Conservation (phyloP, 2,888 invertebrate genomes). For the Drosophila rubida region DNA sequence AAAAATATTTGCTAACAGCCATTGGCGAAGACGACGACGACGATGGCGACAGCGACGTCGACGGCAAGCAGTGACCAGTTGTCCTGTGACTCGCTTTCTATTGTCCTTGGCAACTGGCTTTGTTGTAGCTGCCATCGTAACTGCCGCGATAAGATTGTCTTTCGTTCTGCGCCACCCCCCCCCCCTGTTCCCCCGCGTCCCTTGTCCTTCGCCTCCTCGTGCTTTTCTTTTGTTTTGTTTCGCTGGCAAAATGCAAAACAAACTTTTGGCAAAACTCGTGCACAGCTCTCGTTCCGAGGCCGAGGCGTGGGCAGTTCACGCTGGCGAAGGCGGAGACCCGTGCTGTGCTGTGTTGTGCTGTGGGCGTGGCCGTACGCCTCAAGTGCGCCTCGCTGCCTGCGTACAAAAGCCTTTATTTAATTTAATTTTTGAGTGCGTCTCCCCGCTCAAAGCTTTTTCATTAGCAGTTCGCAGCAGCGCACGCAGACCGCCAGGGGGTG, state of each 20-base stretch:
- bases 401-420: constrained; percentile 81
- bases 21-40: constrained; percentile 22
- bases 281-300: constrained; percentile 19
- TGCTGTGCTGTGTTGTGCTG: constrained; percentile 19
- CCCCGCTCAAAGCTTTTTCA: constrained; percentile 57
- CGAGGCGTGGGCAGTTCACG: constrained; percentile 4
- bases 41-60: not conserved
- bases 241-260: constrained; percentile 53
- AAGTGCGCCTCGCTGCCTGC: constrained; percentile 56
- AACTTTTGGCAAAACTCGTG: constrained; percentile 57
- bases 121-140: constrained; percentile 42
- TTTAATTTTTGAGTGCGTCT: constrained; percentile 75
- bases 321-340: not conserved
- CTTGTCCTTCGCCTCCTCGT: not conserved
- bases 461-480: constrained; percentile 46
- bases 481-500: not conserved
- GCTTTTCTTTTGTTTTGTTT: constrained; percentile 51
- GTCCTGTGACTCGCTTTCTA: constrained; percentile 42
- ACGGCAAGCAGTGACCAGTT: constrained; percentile 45
- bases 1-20: constrained; percentile 53
- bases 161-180: constrained; percentile 4
- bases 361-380: constrained; percentile 49
- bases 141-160: constrained; percentile 51
- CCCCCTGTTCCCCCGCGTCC: too few relatives aligned
- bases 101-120: constrained; percentile 64